Evolutionary conservation across 2,888 invertebrate species (phyloP).

Genomic region (Platerodrilus igneus): DNA sequence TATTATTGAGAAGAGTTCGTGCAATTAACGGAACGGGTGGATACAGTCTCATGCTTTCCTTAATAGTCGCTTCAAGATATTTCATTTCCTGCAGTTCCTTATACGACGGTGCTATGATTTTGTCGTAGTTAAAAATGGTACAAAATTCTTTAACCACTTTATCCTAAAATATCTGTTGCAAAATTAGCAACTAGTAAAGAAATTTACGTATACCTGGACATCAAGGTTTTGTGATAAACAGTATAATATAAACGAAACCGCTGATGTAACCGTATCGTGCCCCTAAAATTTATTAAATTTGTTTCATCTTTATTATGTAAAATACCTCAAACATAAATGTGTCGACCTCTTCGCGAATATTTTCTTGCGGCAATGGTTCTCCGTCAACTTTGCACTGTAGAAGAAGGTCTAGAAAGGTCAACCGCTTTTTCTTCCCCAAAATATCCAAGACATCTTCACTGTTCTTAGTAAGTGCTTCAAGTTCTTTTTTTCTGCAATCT

Average conservation of each 20-base stretch:
- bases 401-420: constrained; percentile 65
- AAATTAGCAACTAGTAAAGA: too few relatives aligned
- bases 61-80: constrained; percentile 53
- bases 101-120: constrained; percentile 29
- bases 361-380: constrained; percentile 53
- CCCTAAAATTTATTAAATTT: too few relatives aligned
- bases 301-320: neutral
- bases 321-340: constrained; percentile 69
- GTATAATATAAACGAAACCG: constrained; percentile 48
- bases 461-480: constrained; percentile 1
- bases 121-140: constrained; percentile 37
- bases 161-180: constrained; percentile 20
- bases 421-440: constrained; percentile 51
- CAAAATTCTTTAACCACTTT: constrained; percentile 44
- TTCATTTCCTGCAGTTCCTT: constrained; percentile 52
- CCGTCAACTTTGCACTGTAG: constrained; percentile 56
- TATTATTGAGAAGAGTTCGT: constrained; percentile 45
- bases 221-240: constrained; percentile 46
- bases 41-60: constrained; percentile 53
- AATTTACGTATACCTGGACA: constrained; percentile 36
- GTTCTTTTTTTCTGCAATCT: constrained; percentile 46
- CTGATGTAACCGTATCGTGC: constrained; percentile 50
- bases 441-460: constrained; percentile 21
- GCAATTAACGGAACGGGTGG: constrained; percentile 53
- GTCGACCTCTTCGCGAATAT: constrained; percentile 65